These are phyloP conservation scores for Chionodraco myersi DNA, from an alignment of 2,113 vertebrate species.

Conservation along the genomic window DNA sequence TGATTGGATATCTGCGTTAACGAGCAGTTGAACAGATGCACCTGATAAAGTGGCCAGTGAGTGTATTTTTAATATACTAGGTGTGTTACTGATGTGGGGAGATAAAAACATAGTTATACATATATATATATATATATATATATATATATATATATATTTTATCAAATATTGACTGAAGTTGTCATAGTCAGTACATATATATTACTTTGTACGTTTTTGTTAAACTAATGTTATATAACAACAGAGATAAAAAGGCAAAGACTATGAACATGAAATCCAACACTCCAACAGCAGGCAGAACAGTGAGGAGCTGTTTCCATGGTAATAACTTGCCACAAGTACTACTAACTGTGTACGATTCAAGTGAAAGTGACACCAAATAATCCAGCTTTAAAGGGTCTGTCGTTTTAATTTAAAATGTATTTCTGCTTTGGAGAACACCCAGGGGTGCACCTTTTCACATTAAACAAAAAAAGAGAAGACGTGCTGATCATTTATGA, in stretches of 20 bases:
- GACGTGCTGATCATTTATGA: not conserved
- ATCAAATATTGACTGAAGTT: no score
- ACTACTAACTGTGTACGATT: not conserved
- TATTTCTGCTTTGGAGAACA: not conserved
- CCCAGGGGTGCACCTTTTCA: not conserved
- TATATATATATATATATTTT: no score
- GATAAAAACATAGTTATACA: no score
- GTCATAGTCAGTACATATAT: no score
- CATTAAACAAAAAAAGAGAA: not conserved
- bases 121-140: no score
- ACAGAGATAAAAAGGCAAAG: not conserved
- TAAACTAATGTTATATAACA: no score
- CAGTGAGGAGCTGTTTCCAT: conserved; percentile 65
- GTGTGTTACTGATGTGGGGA: no score
- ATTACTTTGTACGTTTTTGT: no score
- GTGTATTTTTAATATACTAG: no score
- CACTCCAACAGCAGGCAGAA: conserved; percentile 11
- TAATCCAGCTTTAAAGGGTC: not conserved
- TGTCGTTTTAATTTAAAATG: not conserved
- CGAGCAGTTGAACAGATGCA: no score
- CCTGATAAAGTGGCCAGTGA: no score
- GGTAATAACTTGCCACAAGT: conserved; percentile 47
- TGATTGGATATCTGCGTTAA: no score
- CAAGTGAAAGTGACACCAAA: not conserved
- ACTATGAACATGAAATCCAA: conserved; percentile 29